Conservation (phyloP, 1,140 invertebrate genomes). For the Antheraea mylitta region DNA sequence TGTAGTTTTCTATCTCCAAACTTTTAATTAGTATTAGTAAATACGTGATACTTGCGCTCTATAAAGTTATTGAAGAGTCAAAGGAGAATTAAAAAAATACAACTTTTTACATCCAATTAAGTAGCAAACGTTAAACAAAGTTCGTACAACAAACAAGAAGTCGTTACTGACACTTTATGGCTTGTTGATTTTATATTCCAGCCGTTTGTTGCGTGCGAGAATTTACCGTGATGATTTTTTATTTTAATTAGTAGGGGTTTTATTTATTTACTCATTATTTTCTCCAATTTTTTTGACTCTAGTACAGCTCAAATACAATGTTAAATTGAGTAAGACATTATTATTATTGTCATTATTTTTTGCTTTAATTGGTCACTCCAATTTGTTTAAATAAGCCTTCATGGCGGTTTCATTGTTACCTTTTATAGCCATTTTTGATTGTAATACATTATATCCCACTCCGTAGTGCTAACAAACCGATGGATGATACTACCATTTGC, state of each 20-base stretch:
- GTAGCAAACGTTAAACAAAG: background rate
- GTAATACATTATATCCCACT: too few species aligned
- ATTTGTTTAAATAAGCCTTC: too few species aligned
- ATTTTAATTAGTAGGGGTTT: background rate
- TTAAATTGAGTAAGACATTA: too few species aligned
- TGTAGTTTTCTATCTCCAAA: background rate
- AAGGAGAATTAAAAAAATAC: background rate
- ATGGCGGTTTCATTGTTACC: too few species aligned
- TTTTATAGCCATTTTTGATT: too few species aligned
- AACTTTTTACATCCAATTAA: background rate
- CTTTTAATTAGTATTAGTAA: background rate
- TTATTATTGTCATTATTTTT: too few species aligned
- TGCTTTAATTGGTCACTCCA: too few species aligned
- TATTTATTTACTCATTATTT: too few species aligned
- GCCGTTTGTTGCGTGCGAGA: background rate
- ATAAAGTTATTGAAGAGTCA: background rate
- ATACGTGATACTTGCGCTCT: background rate
- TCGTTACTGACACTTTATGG: background rate
- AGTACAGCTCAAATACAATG: too few species aligned
- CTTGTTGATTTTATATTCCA: constrained; percentile 1
- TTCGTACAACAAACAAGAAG: background rate
- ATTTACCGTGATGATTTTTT: background rate
- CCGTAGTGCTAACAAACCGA: too few species aligned
- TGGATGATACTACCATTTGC: too few species aligned
- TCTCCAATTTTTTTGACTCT: too few species aligned